Base-by-base conservation (phyloP, 2,797 vertebrate genomes). In the Aeoliscus strigatus region DNA sequence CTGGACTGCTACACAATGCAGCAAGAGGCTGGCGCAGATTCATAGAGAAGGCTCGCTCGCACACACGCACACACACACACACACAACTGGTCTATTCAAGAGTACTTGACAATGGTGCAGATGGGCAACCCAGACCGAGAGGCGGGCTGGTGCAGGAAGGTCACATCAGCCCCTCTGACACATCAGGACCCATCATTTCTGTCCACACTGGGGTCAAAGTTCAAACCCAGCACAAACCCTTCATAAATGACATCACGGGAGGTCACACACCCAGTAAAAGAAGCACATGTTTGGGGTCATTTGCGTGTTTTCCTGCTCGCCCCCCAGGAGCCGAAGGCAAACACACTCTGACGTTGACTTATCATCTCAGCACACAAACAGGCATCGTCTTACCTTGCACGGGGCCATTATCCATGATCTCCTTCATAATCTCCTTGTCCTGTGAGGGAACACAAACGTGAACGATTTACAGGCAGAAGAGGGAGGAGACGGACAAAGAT, bases 391-490 rank as follows among this genome's bases (percentile, higher is more conserved):
- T 79, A 97, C 96, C 96, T 93, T 98, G 95, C 58, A 98, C 94
- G 0, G 96, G 96, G 24, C 96, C 96, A 0, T 98, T 98, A 75
- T 96, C 90, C 91, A 93, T 82, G 57, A 98, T 85, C 77, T 98
- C 96, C 73, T 97, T 98, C 95, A 96, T 98, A 68, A 98, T 96
- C 72, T 97, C 96, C 63, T 92, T 94, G 69, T 96, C 93, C 96
- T 98, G 43, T 49, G 15, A 60, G 76, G 70, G 47, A 37, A 38
- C 8, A 73, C 0, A 57, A 27, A 48, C 21, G 14, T n/a, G 16
- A 57, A 41, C 0, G 10, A 39, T 51, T 62, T 46, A 67, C 32
- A 43, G 47, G 27, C n/a, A n/a, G n/a, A n/a, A n/a, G n/a, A n/a
- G n/a, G n/a, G n/a, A n/a, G n/a, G n/a, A n/a, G 36, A 56, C 8